Evolutionary conservation across 2,113 vertebrate genomes (phyloP).

Genomic region (Solenodon paradoxus): DNA sequence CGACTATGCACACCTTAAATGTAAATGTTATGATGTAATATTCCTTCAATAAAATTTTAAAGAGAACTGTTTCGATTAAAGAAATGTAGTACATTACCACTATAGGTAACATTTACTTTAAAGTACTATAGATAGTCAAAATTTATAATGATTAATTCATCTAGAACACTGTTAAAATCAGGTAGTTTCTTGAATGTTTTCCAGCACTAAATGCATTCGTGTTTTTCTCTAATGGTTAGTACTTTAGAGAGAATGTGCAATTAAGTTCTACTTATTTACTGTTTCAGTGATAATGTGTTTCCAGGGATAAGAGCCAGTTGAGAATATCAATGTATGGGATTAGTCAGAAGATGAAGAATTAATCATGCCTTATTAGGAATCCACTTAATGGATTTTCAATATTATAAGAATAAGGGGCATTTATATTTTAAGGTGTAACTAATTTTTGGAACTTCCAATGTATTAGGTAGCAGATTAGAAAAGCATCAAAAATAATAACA

Average conservation of each 20-base stretch:
- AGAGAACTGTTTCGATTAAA: too few relatives aligned
- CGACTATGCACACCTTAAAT: too few relatives aligned
- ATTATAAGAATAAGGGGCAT: background rate
- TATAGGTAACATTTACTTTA: background rate
- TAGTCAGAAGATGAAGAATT: background rate
- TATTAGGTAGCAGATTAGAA: background rate
- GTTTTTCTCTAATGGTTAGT: background rate
- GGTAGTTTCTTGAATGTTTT: background rate
- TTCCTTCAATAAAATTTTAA: too few relatives aligned
- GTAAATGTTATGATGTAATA: too few relatives aligned
- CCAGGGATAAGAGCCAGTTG: background rate
- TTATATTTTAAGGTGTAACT: constrained; percentile 9
- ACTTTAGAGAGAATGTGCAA: background rate
- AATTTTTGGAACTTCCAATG: background rate
- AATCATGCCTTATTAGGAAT: background rate
- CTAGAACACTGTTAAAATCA: constrained; percentile 6
- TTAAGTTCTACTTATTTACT: background rate
- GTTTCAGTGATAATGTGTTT: background rate
- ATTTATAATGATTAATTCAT: constrained; percentile 30
- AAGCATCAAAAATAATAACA: constrained; percentile 17
- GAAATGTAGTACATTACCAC: background rate
- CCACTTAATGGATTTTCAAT: constrained; percentile 3
- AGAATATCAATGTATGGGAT: constrained; percentile 13
- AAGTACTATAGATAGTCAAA: background rate
- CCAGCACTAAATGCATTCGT: background rate